Conservation (phyloP, 2,888 invertebrate species). For the Rhopalosiphum nymphaeae region DNA sequence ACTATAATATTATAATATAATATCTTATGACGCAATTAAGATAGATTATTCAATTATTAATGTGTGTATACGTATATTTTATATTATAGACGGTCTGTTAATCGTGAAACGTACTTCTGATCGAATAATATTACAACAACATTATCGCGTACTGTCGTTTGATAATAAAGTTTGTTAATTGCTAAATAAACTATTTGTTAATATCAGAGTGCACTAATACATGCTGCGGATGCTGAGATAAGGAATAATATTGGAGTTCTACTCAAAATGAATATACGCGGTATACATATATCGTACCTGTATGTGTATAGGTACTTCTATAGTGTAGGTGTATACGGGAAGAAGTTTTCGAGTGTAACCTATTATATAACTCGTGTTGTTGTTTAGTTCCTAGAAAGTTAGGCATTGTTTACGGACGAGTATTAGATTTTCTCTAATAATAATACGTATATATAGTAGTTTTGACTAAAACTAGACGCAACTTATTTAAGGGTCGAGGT, state of each 20-base stretch:
- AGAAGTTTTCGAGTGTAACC: constrained; percentile 40
- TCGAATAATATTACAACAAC: constrained; percentile 18
- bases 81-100: background rate
- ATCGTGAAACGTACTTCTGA: constrained; percentile 27
- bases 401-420: constrained; percentile 38
- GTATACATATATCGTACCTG: background rate
- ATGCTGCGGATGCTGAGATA: constrained; percentile 23
- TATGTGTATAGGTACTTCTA: background rate
- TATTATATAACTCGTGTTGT: constrained; percentile 26
- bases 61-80: background rate
- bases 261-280: background rate
- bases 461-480: background rate
- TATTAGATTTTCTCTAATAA: constrained; percentile 36
- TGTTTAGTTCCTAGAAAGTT: constrained; percentile 45
- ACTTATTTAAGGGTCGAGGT: background rate
- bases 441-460: background rate
- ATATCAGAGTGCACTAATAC: constrained; percentile 8
- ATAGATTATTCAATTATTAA: background rate
- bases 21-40: background rate
- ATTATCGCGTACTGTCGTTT: background rate
- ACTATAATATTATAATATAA: background rate
- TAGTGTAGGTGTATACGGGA: background rate
- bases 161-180: constrained; percentile 44
- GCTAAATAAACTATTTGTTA: constrained; percentile 46
- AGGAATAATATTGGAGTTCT: constrained; percentile 51